Evolutionary conservation across 2,113 vertebrate genomes (phyloP).

Genomic region (Lagopus muta): DNA sequence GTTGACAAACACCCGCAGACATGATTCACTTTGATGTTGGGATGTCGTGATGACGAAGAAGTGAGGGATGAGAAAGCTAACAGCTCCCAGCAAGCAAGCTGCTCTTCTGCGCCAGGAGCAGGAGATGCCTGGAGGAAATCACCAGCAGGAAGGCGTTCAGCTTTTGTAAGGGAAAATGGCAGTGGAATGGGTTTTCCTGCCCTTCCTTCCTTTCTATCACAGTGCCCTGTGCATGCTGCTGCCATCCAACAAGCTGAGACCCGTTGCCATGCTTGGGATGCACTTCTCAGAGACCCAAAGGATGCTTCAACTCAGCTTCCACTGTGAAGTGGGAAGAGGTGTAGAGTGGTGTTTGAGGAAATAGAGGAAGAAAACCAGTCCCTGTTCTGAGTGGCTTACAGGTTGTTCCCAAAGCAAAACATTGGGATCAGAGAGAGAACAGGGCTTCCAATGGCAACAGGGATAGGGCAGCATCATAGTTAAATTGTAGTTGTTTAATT

Average conservation of each 20-base stretch:
- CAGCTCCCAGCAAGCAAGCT: neutral
- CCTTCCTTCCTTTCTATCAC: constrained; percentile 52
- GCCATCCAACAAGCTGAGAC: neutral
- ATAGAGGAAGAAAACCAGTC: neutral
- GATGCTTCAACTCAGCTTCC: neutral
- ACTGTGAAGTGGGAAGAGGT: neutral
- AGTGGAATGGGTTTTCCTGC: constrained; percentile 16
- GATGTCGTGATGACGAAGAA: neutral
- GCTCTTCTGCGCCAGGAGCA: neutral
- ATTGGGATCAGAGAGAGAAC: neutral
- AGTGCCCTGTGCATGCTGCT: neutral
- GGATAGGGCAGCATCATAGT: neutral
- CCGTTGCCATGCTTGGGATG: neutral
- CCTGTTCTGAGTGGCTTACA: neutral
- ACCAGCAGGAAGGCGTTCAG: neutral
- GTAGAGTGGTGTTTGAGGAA: neutral
- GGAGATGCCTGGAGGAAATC: neutral
- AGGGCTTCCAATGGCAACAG: neutral
- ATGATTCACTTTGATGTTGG: neutral
- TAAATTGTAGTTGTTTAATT: neutral
- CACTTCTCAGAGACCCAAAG: neutral
- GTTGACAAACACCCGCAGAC: neutral
- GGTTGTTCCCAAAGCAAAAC: neutral
- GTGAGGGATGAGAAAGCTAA: neutral
- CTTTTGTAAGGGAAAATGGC: neutral